A percentile compares a stretch with the other conserved stretches of the same genome.
phyloP scores from a whole-genome alignment of 2,888 invertebrate genomes.

The Gari tellinella region DNA sequence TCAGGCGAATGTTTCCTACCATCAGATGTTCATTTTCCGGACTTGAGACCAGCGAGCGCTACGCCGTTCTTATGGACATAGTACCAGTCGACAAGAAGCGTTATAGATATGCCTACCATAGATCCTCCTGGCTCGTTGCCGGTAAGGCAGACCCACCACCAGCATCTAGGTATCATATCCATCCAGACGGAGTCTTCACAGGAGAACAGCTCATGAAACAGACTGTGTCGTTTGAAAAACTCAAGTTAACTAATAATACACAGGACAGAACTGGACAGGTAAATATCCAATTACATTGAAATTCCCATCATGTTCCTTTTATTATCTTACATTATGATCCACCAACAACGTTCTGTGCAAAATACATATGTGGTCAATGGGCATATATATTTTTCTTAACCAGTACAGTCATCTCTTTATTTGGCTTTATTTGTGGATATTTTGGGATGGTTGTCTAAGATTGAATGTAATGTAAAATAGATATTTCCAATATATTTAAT shows the following conservation, averaged over 20 bases:
- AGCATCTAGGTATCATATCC: slow-evolving; percentile 95
- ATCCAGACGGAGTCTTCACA: slow-evolving; percentile 98
- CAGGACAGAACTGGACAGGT: slow-evolving; percentile 87
- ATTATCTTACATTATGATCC: too few relatives aligned
- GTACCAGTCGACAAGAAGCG: slow-evolving; percentile 98
- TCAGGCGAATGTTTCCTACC: slow-evolving; percentile 99
- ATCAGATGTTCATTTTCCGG: slow-evolving; percentile 96
- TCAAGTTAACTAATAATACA: slow-evolving; percentile 99
- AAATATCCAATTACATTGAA: too few relatives aligned
- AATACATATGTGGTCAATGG: too few relatives aligned
- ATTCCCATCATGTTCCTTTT: too few relatives aligned
- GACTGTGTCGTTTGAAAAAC: slow-evolving; percentile 98
- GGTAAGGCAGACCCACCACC: slow-evolving; percentile 98
- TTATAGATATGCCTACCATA: slow-evolving; percentile 97
- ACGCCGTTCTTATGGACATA: slow-evolving; percentile 97
- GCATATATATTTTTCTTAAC: too few relatives aligned
- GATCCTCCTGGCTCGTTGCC: slow-evolving; percentile 98
- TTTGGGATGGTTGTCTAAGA: too few relatives aligned
- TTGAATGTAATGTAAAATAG: too few relatives aligned
- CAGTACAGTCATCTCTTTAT: too few relatives aligned
- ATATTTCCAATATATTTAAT: too few relatives aligned
- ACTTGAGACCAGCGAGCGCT: slow-evolving; percentile 87
- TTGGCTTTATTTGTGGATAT: too few relatives aligned
- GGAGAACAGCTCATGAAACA: slow-evolving; percentile 98
- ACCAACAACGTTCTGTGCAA: too few relatives aligned